A percentile compares a stretch with the other conserved stretches of the same genome.
Evolutionary conservation across 2,888 invertebrate species (phyloP).

Genomic region (Isotomurus palustris): DNA sequence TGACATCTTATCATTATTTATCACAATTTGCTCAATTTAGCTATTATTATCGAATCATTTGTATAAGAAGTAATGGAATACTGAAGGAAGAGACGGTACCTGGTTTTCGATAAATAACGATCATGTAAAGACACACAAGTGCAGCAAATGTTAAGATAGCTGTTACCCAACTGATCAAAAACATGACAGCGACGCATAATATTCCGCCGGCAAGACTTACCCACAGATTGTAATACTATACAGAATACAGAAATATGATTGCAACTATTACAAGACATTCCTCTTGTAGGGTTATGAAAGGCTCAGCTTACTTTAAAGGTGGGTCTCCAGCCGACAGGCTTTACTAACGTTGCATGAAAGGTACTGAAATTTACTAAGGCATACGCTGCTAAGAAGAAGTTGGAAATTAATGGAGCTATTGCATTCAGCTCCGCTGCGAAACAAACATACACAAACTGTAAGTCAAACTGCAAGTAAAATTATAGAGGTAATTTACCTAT

Average conservation of each 20-base stretch:
- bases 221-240: slow-evolving; percentile 92
- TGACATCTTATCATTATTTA: slow-evolving; percentile 63
- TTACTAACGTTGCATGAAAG: slow-evolving; percentile 82
- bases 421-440: slow-evolving; percentile 83
- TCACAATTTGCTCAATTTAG: neutral
- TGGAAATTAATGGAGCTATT: slow-evolving; percentile 87
- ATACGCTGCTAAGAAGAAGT: slow-evolving; percentile 90
- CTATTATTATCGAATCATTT: too few relatives aligned
- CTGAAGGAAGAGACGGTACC: too few relatives aligned
- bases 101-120: slow-evolving; percentile 90
- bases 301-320: slow-evolving; percentile 68
- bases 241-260: too few relatives aligned
- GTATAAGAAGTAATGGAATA: too few relatives aligned
- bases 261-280: too few relatives aligned
- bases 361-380: slow-evolving; percentile 91
- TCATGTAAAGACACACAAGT: slow-evolving; percentile 79
- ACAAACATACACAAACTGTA: slow-evolving; percentile 59
- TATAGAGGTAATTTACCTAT: slow-evolving; percentile 62
- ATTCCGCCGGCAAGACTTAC: slow-evolving; percentile 77
- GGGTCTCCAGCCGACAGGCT: slow-evolving; percentile 80
- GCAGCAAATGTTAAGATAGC: slow-evolving; percentile 81
- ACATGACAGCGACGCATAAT: slow-evolving; percentile 87
- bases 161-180: slow-evolving; percentile 85
- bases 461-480: neutral
- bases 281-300: slow-evolving; percentile 11